Evolutionary conservation across 2,888 invertebrate genomes (phyloP).

Genomic region (Anagyrus pseudococci): DNA sequence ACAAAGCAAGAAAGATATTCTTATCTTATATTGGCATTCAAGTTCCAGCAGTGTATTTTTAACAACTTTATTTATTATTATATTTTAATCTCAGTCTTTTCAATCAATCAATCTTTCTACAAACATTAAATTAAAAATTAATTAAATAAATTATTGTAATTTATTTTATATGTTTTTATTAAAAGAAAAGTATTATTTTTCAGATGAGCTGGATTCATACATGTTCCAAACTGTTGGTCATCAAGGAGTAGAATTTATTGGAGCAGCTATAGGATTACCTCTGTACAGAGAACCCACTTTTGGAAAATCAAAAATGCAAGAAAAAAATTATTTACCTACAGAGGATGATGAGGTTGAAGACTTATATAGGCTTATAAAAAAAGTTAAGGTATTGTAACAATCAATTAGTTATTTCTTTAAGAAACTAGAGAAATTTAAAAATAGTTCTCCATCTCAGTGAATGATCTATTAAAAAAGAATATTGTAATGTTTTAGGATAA

Average conservation of each 20-base stretch:
- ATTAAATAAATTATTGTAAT: conserved; percentile 6
- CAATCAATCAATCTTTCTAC: too few species aligned
- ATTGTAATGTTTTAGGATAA: conserved; percentile 72
- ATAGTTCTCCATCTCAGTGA: not conserved
- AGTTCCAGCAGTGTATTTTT: not conserved
- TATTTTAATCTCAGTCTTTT: too few species aligned
- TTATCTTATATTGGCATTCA: not conserved
- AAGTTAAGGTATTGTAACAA: conserved; percentile 70
- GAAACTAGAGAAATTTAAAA: conserved; percentile 3
- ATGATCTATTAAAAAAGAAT: conserved; percentile 41
- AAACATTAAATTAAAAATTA: not conserved
- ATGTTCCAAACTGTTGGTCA: conserved; percentile 99
- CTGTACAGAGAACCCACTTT: conserved; percentile 84
- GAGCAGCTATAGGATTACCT: conserved; percentile 93
- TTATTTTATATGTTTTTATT: conserved; percentile 26
- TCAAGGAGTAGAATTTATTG: conserved; percentile 89
- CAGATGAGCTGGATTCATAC: conserved; percentile 93
- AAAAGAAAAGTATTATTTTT: too few species aligned
- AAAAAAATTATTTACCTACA: conserved; percentile 80
- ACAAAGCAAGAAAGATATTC: not conserved
- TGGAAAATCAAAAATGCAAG: conserved; percentile 82
- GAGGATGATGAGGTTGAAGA: conserved; percentile 97
- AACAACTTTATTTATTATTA: not conserved
- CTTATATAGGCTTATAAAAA: conserved; percentile 80
- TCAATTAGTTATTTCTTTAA: not conserved